These are phyloP conservation scores for Embiotoca jacksoni DNA, from an alignment of 2,113 vertebrate genomes.

Conservation along the genomic window DNA sequence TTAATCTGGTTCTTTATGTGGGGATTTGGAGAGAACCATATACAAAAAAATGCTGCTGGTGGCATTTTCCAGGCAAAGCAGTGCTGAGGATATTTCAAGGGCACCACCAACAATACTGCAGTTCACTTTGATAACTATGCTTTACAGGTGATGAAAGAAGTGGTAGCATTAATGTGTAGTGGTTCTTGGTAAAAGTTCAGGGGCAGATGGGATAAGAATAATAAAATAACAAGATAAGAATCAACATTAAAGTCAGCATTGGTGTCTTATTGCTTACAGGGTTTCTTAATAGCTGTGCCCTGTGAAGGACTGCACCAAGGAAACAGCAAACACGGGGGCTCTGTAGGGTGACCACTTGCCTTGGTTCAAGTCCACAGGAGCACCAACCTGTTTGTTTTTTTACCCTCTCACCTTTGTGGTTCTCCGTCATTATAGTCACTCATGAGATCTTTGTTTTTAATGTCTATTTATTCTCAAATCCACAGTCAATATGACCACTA, in stretches of 20 bases:
- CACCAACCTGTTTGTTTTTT: conserved; percentile 3
- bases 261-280: conserved; percentile 15
- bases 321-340: conserved; percentile 20
- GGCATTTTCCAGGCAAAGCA: background rate
- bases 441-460: conserved; percentile 10
- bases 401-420: conserved; percentile 1
- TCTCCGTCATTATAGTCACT: background rate
- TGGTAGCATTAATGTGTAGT: background rate
- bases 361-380: conserved; percentile 10
- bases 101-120: background rate
- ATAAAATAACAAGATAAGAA: conserved; percentile 1
- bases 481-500: conserved; percentile 15
- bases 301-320: conserved; percentile 5
- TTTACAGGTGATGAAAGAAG: background rate
- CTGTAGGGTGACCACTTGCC: background rate
- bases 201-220: background rate
- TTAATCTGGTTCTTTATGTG: background rate
- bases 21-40: background rate
- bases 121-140: background rate
- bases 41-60: background rate
- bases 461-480: conserved; percentile 36
- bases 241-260: conserved; percentile 8
- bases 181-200: background rate
- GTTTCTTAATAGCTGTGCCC: conserved; percentile 18
- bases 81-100: conserved; percentile 11